Base-by-base conservation (phyloP, 2,113 vertebrate genomes). In the Lanius collurio region DNA sequence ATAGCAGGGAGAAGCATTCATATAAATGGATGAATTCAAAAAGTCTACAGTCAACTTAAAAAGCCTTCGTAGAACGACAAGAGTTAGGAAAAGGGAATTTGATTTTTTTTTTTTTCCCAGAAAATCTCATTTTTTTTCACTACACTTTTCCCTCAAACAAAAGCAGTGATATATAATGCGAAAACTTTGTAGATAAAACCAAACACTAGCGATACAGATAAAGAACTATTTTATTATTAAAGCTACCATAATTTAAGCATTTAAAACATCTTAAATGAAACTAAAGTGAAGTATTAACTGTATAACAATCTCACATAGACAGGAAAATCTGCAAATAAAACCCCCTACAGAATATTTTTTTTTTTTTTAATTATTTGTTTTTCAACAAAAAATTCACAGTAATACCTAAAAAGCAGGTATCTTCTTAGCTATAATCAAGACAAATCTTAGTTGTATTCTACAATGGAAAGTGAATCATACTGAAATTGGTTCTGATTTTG, bases 281-380 rank as follows among this genome's bases (percentile, higher is more conserved):
- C 21, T 62, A 52, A 76, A 73, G 21, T 15, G 15, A 23, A 83
- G 24, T 20, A 41, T 21, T 59, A 37, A 55, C 26, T n/a, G 31
- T 24, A 68, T 15, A 75, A n/a, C 49, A 63, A 57, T 50, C 18
- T 46, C 9, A 75, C 1, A 3, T 10, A 49, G 1, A 62, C 6
- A 49, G 63, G n/a, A 89, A 77, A 76, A 80, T 52, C 16, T 47
- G 8, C 13, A 73, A 83, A 53, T 23, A 70, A 65, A 57, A 39
- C 7, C 8, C 5, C 1, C 2, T 5, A 26, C 3, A 10, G 14
- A n/a, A 30, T 26, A 49, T 37, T 37, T 37, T 37, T 37, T 37
- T 37, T 37, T 37, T 37, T 37, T 37, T 37, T 37, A 37, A 37
- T 37, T 37, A 37, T 37, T 37, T 37, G 4, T 19, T 91, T 83